A percentile compares a stretch with the other conserved stretches of the same genome.
These are phyloP conservation scores for Falcaria lacertinaria DNA, from an alignment of 2,888 invertebrate genomes.

Conservation along the genomic window DNA sequence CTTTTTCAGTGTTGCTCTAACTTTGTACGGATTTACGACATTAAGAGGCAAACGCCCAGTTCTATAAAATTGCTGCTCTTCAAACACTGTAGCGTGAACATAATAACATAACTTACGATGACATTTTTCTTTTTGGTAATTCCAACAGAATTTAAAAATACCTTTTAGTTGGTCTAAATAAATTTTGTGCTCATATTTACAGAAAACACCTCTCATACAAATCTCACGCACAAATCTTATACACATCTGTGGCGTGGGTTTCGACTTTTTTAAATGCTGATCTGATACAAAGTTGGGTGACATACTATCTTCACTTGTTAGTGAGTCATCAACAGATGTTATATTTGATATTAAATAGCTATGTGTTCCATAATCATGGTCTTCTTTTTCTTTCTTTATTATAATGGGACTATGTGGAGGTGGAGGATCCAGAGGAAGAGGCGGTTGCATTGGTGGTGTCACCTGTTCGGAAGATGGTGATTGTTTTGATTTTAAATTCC, in stretches of 20 bases:
- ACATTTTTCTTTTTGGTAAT: background rate
- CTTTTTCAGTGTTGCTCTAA: too few species aligned
- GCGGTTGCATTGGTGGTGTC: background rate
- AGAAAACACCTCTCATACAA: background rate
- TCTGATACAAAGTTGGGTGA: background rate
- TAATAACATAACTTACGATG: constrained; percentile 21
- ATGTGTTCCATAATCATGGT: background rate
- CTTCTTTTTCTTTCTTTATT: background rate
- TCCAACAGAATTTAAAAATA: background rate
- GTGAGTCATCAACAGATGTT: background rate
- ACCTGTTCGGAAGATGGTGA: too few species aligned
- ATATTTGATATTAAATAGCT: background rate
- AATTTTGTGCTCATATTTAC: background rate
- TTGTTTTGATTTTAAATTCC: background rate
- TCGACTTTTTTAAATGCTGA: background rate
- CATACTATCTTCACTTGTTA: background rate
- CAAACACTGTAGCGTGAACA: constrained; percentile 34
- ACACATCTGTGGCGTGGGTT: background rate
- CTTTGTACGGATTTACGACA: too few species aligned
- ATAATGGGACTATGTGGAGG: background rate
- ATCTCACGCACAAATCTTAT: background rate
- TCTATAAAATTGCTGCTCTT: constrained; percentile 31
- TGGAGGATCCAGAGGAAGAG: background rate
- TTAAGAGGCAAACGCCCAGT: constrained; percentile 14
- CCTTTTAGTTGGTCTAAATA: background rate